Evolutionary conservation across 2,888 invertebrate genomes (phyloP), one percentile per base, ranked within the genome.

Genomic region (Dicyrtoma fusca): DNA sequence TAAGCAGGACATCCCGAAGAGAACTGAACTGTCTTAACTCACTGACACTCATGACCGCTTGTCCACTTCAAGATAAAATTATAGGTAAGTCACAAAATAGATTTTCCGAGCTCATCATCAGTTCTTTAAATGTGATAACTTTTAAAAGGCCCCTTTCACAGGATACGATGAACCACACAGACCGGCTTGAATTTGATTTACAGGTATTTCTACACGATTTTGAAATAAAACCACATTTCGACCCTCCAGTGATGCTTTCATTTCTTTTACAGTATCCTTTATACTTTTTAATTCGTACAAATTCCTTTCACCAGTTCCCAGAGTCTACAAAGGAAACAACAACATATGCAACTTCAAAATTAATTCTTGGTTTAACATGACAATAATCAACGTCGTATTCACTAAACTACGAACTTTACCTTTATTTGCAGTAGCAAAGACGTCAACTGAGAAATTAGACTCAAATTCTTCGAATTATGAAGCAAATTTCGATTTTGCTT

Each of bases 241-340:
- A 1, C 89, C 88, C 79, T 89, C 89, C 70, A 95, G 84, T 81
- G 91, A 90, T 73, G 89, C 87, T 84, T 93, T 92, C 65, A 96
- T 92, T 82, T 95, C 92, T 81, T 92, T 91, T 86, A 97, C 90
- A 51, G 96, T 94, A 21, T 94, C 95, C 85, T 95, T 93, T 57
- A 95, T 85, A 21, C 94, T 92, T 84, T 92, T 91, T 69, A 96
- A 86, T 83, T 97, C 95, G 84, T 94, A 95, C 1, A 94, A 92
- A 84, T 93, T 95, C 83, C 92, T 89, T 82, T 93, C 91, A 1
- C 91, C 90, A 83, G 91, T 91, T 8, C 91, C 87, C 73, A 89
- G 84, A 82, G 89, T 89, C 87, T 87, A 82, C 13, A 79, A 75
- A 63, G 23, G 14, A 49, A 13, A 63, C 34, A 53, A 25, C 10